phyloP scores from a whole-genome alignment of 2,797 vertebrate species.

The Sebastes goodei region DNA sequence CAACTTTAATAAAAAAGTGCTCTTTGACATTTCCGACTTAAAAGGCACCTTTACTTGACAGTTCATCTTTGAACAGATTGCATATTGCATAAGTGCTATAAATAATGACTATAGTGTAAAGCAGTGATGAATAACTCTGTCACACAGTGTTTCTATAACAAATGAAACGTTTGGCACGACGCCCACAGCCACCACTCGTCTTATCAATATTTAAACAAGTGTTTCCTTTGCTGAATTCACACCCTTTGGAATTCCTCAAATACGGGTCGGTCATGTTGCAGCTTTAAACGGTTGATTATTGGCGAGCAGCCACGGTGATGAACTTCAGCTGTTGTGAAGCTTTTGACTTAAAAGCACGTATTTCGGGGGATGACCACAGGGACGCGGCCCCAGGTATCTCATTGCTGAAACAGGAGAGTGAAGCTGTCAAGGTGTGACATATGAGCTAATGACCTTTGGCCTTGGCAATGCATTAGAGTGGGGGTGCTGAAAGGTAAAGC shows the following conservation, averaged over 20 bases:
- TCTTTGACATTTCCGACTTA: background rate
- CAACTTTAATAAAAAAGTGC: background rate
- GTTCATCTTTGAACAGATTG: background rate
- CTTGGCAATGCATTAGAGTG: conserved; percentile 31
- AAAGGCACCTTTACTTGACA: background rate
- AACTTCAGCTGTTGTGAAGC: conserved; percentile 8
- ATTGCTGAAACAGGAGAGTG: conserved; percentile 77
- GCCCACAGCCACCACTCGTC: conserved; percentile 10
- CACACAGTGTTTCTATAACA: conserved; percentile 8
- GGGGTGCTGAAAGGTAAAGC: conserved; percentile 39
- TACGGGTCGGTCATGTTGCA: background rate
- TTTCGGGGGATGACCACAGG: conserved; percentile 56
- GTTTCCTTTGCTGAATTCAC: conserved; percentile 2
- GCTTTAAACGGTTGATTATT: conserved; percentile 19
- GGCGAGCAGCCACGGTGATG: background rate
- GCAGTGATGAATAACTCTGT: conserved; percentile 14
- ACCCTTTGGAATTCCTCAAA: conserved; percentile 3
- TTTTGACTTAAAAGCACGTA: conserved; percentile 24
- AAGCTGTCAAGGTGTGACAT: conserved; percentile 75
- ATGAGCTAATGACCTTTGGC: conserved; percentile 68
- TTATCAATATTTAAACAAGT: conserved; percentile 58
- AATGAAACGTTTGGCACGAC: conserved; percentile 40
- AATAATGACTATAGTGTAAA: conserved; percentile 4
- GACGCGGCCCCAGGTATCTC: conserved; percentile 68
- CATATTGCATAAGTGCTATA: background rate